Conservation (phyloP, 2,888 invertebrate genomes). For the Nymphalis polychloros region DNA sequence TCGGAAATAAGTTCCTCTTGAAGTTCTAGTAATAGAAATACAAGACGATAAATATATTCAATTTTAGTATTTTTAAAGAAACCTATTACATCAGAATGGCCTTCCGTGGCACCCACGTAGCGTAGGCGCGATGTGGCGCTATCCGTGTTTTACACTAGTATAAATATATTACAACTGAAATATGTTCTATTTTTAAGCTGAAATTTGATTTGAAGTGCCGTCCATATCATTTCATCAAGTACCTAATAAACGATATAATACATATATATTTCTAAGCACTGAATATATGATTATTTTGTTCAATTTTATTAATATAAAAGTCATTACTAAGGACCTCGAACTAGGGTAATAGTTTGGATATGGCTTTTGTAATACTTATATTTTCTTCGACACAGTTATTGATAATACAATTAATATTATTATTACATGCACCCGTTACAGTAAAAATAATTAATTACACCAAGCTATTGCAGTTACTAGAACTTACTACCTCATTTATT, state of each 20-base stretch:
- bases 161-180: slow-evolving; percentile 62
- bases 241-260: neutral
- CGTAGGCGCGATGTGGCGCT: slow-evolving; percentile 46
- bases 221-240: slow-evolving; percentile 30
- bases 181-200: slow-evolving; percentile 56
- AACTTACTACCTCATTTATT: neutral
- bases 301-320: too few species aligned
- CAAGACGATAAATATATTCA: neutral
- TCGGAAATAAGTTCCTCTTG: too few species aligned
- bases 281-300: neutral
- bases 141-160: slow-evolving; percentile 60
- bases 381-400: too few species aligned
- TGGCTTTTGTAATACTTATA: too few species aligned
- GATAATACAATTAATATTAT: too few species aligned
- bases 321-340: too few species aligned
- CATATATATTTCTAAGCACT: neutral
- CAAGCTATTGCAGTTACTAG: neutral
- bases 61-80: slow-evolving; percentile 20
- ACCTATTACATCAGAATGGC: slow-evolving; percentile 33
- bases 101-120: slow-evolving; percentile 53
- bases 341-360: too few species aligned
- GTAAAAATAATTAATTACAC: too few species aligned
- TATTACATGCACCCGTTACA: too few species aligned
- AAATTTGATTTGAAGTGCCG: slow-evolving; percentile 45
- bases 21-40: neutral